Percentiles rank a stretch among this genome's conserved stretches.
Evolutionary conservation across 1,140 invertebrate genomes (phyloP).

Genomic region (Scaptomyza hsui): DNA sequence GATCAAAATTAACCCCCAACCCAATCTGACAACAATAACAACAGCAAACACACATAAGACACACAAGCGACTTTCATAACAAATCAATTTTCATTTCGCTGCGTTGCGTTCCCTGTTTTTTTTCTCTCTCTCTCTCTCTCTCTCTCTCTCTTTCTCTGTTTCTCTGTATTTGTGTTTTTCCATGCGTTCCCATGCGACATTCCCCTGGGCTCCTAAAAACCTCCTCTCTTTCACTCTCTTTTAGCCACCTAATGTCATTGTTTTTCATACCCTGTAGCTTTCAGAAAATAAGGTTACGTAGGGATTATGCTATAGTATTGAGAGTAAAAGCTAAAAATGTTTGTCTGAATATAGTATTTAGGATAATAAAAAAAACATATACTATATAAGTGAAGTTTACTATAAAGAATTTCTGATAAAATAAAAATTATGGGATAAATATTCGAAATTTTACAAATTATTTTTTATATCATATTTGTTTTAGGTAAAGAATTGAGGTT

Average conservation of each 20-base stretch:
- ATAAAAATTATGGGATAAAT: no score
- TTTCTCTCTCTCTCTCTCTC: no score
- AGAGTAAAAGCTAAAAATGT: no score
- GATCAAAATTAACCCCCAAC: conserved; percentile 45
- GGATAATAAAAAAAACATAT: no score
- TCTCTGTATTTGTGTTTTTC: conserved; percentile 12
- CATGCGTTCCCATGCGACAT: conserved; percentile 14
- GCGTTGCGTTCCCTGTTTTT: conserved; percentile 40
- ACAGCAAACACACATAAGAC: conserved; percentile 28
- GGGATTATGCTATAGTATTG: no score
- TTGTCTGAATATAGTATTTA: no score
- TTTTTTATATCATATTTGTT: no score
- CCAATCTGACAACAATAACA: conserved; percentile 16
- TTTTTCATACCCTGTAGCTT: neutral
- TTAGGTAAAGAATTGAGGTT: no score
- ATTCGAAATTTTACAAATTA: no score
- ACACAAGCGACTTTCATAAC: conserved; percentile 52
- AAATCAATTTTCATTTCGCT: conserved; percentile 61
- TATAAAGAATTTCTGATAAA: no score
- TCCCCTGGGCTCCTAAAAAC: neutral
- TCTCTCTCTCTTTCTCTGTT: no score
- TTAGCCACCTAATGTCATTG: conserved; percentile 11
- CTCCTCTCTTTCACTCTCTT: neutral
- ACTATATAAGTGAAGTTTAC: no score
- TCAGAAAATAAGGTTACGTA: neutral